These are phyloP conservation scores for Pollimyrus isidori DNA, from an alignment of 2,113 vertebrate genomes.

Conservation along the genomic window DNA sequence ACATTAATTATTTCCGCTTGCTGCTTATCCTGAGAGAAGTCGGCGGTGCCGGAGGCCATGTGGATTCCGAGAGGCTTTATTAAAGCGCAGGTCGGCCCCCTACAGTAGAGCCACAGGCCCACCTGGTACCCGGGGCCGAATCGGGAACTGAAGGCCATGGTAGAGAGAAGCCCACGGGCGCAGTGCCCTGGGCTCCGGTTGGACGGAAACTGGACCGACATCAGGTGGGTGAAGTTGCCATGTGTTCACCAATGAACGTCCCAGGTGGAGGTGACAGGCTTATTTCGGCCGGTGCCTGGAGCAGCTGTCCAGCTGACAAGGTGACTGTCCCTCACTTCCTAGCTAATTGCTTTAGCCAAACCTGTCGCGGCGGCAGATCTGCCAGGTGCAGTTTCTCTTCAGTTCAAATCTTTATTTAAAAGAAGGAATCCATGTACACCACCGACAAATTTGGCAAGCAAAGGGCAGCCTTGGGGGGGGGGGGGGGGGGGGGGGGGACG, in stretches of 20 bases:
- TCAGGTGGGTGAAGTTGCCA: not conserved
- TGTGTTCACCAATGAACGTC: not conserved
- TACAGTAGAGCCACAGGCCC: not conserved
- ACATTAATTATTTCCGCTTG: slow-evolving; percentile 25
- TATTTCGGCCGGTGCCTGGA: not conserved
- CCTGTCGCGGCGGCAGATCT: not conserved
- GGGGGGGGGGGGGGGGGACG: too few relatives aligned
- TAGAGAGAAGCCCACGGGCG: not conserved
- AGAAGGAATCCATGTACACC: not conserved
- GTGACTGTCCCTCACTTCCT: not conserved
- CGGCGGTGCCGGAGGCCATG: not conserved
- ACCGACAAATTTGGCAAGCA: slow-evolving; percentile 1
- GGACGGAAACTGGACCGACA: not conserved
- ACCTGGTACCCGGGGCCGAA: not conserved
- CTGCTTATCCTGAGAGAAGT: slow-evolving; percentile 7
- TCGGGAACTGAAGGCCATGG: not conserved
- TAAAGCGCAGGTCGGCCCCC: slow-evolving; percentile 22
- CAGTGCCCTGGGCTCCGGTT: not conserved
- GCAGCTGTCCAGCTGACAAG: not conserved
- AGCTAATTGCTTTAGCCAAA: not conserved
- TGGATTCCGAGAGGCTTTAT: not conserved
- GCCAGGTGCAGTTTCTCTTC: not conserved
- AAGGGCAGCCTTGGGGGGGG: not conserved
- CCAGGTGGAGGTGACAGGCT: not conserved
- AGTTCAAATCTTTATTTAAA: not conserved